Conservation (phyloP, 2,888 invertebrate species). For the Nomada fucata region DNA sequence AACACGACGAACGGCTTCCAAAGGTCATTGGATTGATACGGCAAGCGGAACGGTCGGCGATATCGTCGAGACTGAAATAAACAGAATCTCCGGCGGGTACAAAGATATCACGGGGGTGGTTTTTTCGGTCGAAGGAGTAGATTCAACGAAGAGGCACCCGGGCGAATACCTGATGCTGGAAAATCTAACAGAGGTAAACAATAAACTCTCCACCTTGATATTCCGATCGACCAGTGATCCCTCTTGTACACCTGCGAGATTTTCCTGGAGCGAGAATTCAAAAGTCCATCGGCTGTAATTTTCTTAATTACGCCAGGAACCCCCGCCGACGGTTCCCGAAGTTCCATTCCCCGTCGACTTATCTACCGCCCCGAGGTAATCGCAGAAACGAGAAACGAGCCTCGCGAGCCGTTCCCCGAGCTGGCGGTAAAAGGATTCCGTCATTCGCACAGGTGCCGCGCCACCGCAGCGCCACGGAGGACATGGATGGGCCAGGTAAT, state of each 20-base stretch:
- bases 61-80: background rate
- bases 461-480: too few relatives aligned
- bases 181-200: constrained; percentile 12
- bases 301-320: constrained; percentile 44
- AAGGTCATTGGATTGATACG: background rate
- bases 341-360: too few relatives aligned
- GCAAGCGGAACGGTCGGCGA: background rate
- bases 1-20: background rate
- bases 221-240: constrained; percentile 9
- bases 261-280: background rate
- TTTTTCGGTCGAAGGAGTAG: constrained; percentile 6
- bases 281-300: constrained; percentile 44
- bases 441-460: background rate
- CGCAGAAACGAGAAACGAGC: background rate
- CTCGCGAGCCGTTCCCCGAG: too few relatives aligned
- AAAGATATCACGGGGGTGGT: constrained; percentile 3
- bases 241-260: constrained; percentile 20
- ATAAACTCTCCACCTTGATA: constrained; percentile 4
- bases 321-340: background rate
- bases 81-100: background rate
- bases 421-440: too few relatives aligned
- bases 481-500: too few relatives aligned
- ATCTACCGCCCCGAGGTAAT: background rate
- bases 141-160: constrained; percentile 21
- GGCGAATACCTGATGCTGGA: constrained; percentile 41